A percentile compares a stretch with the other conserved stretches of the same genome.
Conservation (phyloP, 2,888 invertebrate species). For the Mylabris sibirica region DNA sequence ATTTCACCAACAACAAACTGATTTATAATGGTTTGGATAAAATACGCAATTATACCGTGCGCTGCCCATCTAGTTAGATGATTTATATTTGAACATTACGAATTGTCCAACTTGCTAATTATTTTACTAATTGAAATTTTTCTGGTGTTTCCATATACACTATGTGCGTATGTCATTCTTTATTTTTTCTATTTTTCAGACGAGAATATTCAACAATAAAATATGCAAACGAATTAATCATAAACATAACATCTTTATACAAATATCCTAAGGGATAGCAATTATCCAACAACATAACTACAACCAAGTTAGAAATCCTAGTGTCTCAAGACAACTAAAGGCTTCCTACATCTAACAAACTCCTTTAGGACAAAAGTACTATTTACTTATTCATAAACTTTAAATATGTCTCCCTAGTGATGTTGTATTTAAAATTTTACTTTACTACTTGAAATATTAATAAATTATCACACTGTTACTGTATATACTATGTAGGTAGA, state of each 20-base stretch:
- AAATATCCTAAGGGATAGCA: constrained; percentile 41
- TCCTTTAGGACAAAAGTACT: constrained; percentile 39
- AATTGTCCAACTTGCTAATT: neutral
- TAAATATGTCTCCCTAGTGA: constrained; percentile 47
- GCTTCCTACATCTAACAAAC: constrained; percentile 22
- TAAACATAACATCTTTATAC: constrained; percentile 41
- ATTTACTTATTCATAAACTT: constrained; percentile 50
- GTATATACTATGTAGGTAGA: too few species aligned
- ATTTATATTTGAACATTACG: neutral
- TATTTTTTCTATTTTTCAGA: neutral
- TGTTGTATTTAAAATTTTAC: constrained; percentile 40
- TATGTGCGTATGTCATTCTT: too few species aligned
- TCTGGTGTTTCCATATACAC: too few species aligned
- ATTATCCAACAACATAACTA: constrained; percentile 41
- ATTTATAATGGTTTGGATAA: constrained; percentile 3
- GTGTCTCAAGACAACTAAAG: constrained; percentile 34
- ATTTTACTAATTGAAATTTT: constrained; percentile 7
- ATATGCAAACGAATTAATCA: constrained; percentile 35
- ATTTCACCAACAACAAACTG: neutral
- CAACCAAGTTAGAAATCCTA: constrained; percentile 36
- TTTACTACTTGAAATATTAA: constrained; percentile 41
- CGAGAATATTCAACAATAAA: constrained; percentile 16
- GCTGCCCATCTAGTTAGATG: neutral
- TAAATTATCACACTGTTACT: constrained; percentile 39
- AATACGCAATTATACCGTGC: constrained; percentile 2